These are phyloP conservation scores for Mustela lutreola DNA, from an alignment of 2,113 vertebrate species.

Conservation along the genomic window DNA sequence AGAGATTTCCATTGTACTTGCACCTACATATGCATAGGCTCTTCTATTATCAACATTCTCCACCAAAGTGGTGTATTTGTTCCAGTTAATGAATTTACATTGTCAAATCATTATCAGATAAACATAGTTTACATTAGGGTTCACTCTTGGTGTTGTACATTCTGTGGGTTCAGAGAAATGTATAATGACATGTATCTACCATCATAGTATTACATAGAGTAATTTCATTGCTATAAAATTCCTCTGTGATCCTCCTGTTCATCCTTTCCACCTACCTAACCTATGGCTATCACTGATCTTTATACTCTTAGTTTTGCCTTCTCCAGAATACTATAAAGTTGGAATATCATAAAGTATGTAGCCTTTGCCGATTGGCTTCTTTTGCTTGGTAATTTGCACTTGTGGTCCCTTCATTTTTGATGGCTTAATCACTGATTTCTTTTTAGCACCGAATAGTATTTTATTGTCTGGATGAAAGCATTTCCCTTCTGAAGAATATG, in stretches of 20 bases:
- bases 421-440: background rate
- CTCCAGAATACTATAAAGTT: background rate
- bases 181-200: too few relatives aligned
- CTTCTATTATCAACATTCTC: background rate
- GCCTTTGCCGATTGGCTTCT: background rate
- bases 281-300: background rate
- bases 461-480: background rate
- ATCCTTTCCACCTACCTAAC: background rate
- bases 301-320: background rate
- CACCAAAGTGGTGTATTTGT: background rate
- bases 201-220: background rate
- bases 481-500: background rate
- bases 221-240: background rate
- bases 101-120: background rate
- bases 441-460: background rate
- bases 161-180: too few relatives aligned
- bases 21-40: background rate
- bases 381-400: background rate
- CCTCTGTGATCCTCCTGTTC: background rate
- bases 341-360: background rate
- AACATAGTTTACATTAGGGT: background rate
- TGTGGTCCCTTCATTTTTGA: background rate
- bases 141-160: too few relatives aligned
- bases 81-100: background rate
- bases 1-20: background rate